These are phyloP conservation scores for Pristionchus exspectatus DNA, from an alignment of 2,888 invertebrate genomes.

Conservation along the genomic window DNA sequence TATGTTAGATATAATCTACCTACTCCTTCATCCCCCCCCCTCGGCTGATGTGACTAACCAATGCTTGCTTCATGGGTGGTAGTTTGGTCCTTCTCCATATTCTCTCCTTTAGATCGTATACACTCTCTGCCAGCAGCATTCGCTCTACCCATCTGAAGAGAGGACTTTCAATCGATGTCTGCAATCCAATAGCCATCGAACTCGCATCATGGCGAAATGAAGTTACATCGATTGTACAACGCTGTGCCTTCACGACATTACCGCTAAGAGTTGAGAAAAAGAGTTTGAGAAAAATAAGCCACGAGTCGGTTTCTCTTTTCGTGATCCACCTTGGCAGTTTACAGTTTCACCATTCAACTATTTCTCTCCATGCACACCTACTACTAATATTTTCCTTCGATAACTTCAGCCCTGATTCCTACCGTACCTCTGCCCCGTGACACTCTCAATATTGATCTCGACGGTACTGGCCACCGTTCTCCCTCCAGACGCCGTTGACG, in stretches of 20 bases:
- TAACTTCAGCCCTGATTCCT: not conserved
- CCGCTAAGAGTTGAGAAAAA: too few relatives aligned
- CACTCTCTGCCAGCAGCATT: slow-evolving; percentile 57
- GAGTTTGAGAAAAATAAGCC: too few relatives aligned
- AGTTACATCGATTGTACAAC: too few relatives aligned
- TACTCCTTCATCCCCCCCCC: not conserved
- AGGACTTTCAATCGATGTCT: not conserved
- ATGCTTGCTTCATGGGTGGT: slow-evolving; percentile 57
- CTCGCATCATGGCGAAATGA: too few relatives aligned
- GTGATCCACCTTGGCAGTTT: too few relatives aligned
- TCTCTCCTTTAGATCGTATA: slow-evolving; percentile 58
- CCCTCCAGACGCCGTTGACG: not conserved
- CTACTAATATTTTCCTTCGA: not conserved
- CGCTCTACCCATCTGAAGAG: slow-evolving; percentile 56
- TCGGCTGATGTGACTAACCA: slow-evolving; percentile 58
- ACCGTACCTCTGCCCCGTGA: slow-evolving; percentile 52
- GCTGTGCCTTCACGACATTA: too few relatives aligned
- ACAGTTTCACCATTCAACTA: too few relatives aligned
- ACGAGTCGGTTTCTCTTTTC: too few relatives aligned
- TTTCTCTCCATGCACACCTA: too few relatives aligned
- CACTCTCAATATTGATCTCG: slow-evolving; percentile 49
- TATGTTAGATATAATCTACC: not conserved
- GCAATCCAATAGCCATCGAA: too few relatives aligned
- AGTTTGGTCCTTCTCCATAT: slow-evolving; percentile 58
- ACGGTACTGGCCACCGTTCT: slow-evolving; percentile 37